Conservation (phyloP, 2,888 invertebrate species). For the Deilephila elpenor region DNA sequence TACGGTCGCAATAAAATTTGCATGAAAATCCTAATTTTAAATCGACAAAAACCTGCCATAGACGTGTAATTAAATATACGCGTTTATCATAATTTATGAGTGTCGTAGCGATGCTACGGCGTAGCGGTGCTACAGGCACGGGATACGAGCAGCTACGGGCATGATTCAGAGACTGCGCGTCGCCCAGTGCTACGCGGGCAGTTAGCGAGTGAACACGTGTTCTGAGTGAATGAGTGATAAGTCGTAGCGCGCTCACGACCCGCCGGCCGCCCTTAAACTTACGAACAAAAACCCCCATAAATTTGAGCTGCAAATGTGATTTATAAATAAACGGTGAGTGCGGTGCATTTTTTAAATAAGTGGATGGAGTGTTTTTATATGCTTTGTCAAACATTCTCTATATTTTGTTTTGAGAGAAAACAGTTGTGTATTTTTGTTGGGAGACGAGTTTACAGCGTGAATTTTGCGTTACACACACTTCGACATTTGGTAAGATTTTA, state of each 20-base stretch:
- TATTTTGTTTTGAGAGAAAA: constrained; percentile 35
- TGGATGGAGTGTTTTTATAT: constrained; percentile 20
- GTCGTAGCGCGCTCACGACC: constrained; percentile 44
- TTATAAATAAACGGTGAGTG: constrained; percentile 63
- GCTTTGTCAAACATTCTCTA: constrained; percentile 13
- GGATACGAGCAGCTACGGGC: constrained; percentile 48
- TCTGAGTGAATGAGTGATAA: constrained; percentile 39
- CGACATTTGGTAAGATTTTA: constrained; percentile 18
- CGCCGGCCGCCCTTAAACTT: constrained; percentile 29
- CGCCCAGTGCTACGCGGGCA: constrained; percentile 67
- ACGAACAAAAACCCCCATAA: constrained; percentile 36
- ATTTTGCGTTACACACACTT: constrained; percentile 1
- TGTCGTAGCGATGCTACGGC: constrained; percentile 51
- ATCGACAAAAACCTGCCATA: constrained; percentile 42
- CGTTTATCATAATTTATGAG: constrained; percentile 60
- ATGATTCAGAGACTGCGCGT: constrained; percentile 78
- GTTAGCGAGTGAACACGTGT: constrained; percentile 55
- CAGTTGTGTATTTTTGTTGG: constrained; percentile 30
- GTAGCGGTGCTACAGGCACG: constrained; percentile 44
- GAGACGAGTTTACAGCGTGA: not conserved
- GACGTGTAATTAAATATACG: constrained; percentile 57
- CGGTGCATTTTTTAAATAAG: constrained; percentile 45
- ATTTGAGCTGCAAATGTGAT: constrained; percentile 61
- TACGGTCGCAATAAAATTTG: not conserved
- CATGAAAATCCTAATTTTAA: constrained; percentile 32